Evolutionary conservation across 2,113 vertebrate species (phyloP), one percentile per base, ranked within the genome.

Genomic region (Catharus minimus): DNA sequence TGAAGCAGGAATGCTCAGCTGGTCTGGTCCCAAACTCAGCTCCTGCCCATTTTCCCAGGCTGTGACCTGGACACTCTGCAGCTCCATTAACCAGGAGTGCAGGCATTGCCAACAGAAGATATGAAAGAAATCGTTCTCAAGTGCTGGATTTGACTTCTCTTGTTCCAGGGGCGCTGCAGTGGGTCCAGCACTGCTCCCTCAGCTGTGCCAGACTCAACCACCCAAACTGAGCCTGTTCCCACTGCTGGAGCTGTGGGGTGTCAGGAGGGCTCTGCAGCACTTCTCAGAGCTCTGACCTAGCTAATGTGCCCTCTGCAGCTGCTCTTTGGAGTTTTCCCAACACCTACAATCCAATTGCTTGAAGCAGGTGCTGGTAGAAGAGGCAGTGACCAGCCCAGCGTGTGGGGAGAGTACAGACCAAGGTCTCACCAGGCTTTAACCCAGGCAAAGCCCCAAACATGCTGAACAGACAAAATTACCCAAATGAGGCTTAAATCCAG

Each of bases 111-210:
- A 90, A 21, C 36, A 30, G 80, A 69, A 80, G 39, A 86, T 80
- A 83, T 36, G 36, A 91, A 86, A 78, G 41, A 81, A 90, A 81
- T n/a, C 0, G 55, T 74, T 92, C 86, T 55, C 75, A 91, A 86
- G 90, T 74, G 86, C 72, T 58, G 73, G 67, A 69, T 93, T 65
- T 76, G 69, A 90, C 69, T 91, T 89, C 55, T 69, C 58, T 80
- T 67, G 27, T 83, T 93, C 36, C 56, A 30, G 46, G 61, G 41
- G 38, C 61, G 92, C 65, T 68, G 10, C 86, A 89, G 73, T 88
- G 69, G 66, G 61, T 86, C 90, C 49, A 81, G 20, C 65, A 49
- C 87, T 15, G n/a, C 11, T 94, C 83, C 65, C 78, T 65, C 60
- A 80, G 61, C 50, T 13, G 26, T n/a, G 56, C 88, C 79, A 92